A percentile compares a stretch with the other conserved stretches of the same genome.
phyloP scores from a whole-genome alignment of 2,113 vertebrate species.

The Sula dactylatra region DNA sequence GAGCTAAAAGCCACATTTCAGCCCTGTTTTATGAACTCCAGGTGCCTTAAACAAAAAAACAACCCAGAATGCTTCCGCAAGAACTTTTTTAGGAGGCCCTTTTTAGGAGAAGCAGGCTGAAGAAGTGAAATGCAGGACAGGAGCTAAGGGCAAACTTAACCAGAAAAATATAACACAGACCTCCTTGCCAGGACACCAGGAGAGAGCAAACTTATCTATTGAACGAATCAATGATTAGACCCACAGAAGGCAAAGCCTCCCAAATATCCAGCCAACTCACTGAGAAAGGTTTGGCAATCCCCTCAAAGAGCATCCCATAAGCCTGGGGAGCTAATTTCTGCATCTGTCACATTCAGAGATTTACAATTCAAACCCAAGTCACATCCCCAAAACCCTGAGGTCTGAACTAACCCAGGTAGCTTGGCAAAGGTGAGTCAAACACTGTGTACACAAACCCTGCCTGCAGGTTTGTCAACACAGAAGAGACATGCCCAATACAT shows the following conservation, averaged over 20 bases:
- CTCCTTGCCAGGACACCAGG: neutral
- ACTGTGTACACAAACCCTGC: rapidly evolving
- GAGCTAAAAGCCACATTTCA: neutral
- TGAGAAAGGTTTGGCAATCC: neutral
- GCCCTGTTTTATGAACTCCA: neutral
- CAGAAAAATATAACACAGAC: neutral
- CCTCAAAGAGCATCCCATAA: neutral
- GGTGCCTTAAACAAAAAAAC: neutral
- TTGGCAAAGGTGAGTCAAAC: neutral
- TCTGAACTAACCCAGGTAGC: neutral
- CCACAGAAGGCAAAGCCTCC: neutral
- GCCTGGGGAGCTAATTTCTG: neutral
- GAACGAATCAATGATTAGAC: neutral
- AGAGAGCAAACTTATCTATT: neutral
- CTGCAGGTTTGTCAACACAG: neutral
- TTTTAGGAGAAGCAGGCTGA: neutral
- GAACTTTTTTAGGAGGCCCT: neutral
- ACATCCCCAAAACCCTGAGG: neutral
- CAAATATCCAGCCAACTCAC: neutral
- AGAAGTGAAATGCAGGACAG: neutral
- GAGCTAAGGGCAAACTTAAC: neutral
- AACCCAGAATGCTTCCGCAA: neutral
- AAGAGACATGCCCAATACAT: neutral
- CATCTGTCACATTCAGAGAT: neutral
- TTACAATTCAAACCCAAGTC: neutral